phyloP scores from a whole-genome alignment of 2,113 vertebrate genomes.

The Nyctereutes procyonoides region DNA sequence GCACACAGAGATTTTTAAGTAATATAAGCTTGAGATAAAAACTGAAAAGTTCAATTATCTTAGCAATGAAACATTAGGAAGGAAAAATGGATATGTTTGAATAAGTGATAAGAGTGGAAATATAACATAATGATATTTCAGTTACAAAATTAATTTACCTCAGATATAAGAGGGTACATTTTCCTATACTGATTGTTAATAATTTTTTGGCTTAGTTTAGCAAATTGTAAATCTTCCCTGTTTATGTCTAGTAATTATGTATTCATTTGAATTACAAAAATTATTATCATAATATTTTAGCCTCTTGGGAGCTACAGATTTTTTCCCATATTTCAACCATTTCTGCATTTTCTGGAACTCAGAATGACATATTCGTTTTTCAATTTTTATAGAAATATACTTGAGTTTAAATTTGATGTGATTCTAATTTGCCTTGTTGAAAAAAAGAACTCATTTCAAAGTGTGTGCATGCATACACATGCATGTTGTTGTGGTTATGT shows the following conservation, averaged over 20 bases:
- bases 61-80: constrained; percentile 75
- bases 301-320: neutral
- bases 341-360: constrained; percentile 45
- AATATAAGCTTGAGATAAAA: constrained; percentile 82
- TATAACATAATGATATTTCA: constrained; percentile 75
- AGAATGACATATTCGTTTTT: constrained; percentile 38
- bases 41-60: constrained; percentile 83
- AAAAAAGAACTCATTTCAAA: constrained; percentile 29
- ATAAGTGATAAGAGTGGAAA: constrained; percentile 77
- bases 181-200: constrained; percentile 57
- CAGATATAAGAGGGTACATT: constrained; percentile 45
- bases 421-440: constrained; percentile 22
- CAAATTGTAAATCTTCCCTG: constrained; percentile 52
- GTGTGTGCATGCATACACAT: too few relatives aligned
- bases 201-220: constrained; percentile 63
- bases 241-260: constrained; percentile 71
- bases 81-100: constrained; percentile 77
- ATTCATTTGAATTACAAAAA: constrained; percentile 75
- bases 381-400: constrained; percentile 37
- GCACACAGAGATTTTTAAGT: constrained; percentile 82
- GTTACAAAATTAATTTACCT: constrained; percentile 79
- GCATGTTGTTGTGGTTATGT: neutral
- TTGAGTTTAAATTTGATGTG: constrained; percentile 27
- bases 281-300: constrained; percentile 66
- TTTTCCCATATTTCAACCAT: constrained; percentile 52